These are phyloP conservation scores for Cheilosia variabilis DNA, from an alignment of 2,888 invertebrate species.

Conservation along the genomic window DNA sequence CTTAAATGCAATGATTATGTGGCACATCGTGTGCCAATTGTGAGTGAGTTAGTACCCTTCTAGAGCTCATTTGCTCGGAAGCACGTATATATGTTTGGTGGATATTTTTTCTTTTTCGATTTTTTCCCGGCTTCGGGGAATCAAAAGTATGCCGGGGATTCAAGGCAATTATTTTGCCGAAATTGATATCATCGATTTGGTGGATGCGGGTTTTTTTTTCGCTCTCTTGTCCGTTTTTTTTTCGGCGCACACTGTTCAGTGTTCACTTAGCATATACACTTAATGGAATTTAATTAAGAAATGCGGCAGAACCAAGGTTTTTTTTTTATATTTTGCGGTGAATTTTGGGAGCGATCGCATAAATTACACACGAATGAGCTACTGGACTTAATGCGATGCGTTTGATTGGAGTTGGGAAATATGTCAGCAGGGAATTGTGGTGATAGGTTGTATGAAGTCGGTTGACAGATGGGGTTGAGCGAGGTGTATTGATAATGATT, in stretches of 20 bases:
- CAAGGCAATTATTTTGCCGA: constrained; percentile 72
- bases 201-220: constrained; percentile 26
- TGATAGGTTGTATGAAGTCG: not conserved
- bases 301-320: constrained; percentile 32
- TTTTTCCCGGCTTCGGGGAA: not conserved
- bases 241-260: constrained; percentile 4
- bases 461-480: not conserved
- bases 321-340: constrained; percentile 2
- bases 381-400: constrained; percentile 51
- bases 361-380: constrained; percentile 58
- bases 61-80: constrained; percentile 64
- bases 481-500: too few relatives aligned
- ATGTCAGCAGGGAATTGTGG: constrained; percentile 15
- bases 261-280: constrained; percentile 66
- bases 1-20: constrained; percentile 73
- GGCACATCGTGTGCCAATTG: constrained; percentile 75
- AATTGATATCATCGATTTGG: constrained; percentile 73
- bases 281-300: constrained; percentile 75
- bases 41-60: constrained; percentile 72
- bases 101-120: not conserved
- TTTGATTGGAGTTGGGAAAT: constrained; percentile 9
- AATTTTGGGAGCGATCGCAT: constrained; percentile 39
- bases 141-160: constrained; percentile 19
- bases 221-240: constrained; percentile 24
- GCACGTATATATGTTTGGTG: constrained; percentile 46